Percentiles rank a stretch among this genome's conserved stretches.
Conservation (phyloP, 2,797 vertebrate species). For the Hippocampus kuda region DNA sequence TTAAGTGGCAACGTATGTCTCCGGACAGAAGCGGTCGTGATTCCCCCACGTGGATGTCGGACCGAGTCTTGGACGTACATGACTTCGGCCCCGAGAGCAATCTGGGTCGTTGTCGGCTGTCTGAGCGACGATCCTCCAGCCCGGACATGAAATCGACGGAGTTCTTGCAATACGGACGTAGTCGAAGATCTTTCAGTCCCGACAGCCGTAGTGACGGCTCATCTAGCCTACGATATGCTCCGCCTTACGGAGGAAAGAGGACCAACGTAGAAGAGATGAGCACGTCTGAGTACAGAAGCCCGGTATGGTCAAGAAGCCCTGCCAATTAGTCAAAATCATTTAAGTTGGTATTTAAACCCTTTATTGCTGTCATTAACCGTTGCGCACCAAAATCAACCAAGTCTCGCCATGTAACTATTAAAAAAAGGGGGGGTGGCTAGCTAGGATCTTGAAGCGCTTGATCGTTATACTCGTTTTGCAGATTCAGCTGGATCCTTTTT, state of each 20-base stretch:
- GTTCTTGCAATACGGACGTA: slow-evolving; percentile 12
- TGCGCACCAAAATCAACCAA: too few relatives aligned
- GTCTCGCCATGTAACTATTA: too few relatives aligned
- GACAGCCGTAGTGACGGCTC: slow-evolving; percentile 9
- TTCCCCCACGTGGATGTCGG: background rate
- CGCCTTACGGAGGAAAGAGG: slow-evolving; percentile 23
- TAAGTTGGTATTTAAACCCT: too few relatives aligned
- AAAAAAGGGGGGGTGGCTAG: too few relatives aligned
- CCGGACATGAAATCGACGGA: slow-evolving; percentile 14
- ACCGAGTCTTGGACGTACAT: background rate
- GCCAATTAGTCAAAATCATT: background rate
- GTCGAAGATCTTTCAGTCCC: slow-evolving; percentile 23
- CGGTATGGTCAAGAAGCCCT: slow-evolving; percentile 24
- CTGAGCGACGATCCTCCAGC: slow-evolving; percentile 11
- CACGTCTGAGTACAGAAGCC: slow-evolving; percentile 30
- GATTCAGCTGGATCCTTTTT: too few relatives aligned
- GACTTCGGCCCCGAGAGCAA: slow-evolving; percentile 13
- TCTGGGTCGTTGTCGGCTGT: slow-evolving; percentile 5
- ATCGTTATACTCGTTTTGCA: too few relatives aligned
- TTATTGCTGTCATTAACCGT: too few relatives aligned
- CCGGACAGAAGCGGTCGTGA: background rate
- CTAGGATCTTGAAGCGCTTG: too few relatives aligned
- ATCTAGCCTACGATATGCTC: slow-evolving; percentile 16
- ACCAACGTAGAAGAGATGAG: slow-evolving; percentile 28
- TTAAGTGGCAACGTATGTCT: background rate